A percentile compares a stretch with the other conserved stretches of the same genome.
These are phyloP conservation scores for Spilogale gracilis DNA, from an alignment of 2,113 vertebrate genomes.

Conservation along the genomic window DNA sequence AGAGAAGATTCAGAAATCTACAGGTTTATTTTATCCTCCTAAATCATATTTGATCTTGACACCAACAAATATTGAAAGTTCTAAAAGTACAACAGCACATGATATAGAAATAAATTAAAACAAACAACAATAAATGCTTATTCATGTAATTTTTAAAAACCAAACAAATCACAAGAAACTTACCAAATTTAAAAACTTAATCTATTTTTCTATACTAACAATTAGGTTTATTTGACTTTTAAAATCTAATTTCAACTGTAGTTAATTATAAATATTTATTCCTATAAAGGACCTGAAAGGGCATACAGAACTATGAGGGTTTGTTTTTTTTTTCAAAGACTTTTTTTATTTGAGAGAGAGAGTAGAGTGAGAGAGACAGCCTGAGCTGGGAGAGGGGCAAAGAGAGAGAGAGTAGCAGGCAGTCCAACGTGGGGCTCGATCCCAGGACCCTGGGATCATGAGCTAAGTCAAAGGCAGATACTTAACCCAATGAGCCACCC, in stretches of 20 bases:
- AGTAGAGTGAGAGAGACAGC: background rate
- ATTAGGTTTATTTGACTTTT: constrained; percentile 55
- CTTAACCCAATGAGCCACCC: background rate
- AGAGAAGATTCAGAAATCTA: constrained; percentile 31
- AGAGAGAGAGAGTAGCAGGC: background rate
- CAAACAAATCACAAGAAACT: constrained; percentile 49
- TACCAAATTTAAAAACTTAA: constrained; percentile 36
- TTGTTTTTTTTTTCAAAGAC: background rate
- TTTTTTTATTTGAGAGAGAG: background rate
- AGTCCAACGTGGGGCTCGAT: accelerated
- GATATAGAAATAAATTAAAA: constrained; percentile 46
- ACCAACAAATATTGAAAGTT: constrained; percentile 30
- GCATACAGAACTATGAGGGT: background rate
- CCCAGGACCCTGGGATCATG: background rate
- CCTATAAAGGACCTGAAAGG: background rate
- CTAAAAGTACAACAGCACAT: constrained; percentile 17
- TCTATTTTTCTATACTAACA: constrained; percentile 37
- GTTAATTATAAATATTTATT: constrained; percentile 44
- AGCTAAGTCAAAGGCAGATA: background rate
- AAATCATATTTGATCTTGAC: constrained; percentile 33
- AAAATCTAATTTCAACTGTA: constrained; percentile 56
- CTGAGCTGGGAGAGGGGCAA: background rate
- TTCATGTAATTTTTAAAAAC: constrained; percentile 41
- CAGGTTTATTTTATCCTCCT: background rate
- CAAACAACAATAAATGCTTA: background rate